These are phyloP conservation scores for Balaeniceps rex DNA, from an alignment of 2,113 vertebrate genomes.

Conservation along the genomic window DNA sequence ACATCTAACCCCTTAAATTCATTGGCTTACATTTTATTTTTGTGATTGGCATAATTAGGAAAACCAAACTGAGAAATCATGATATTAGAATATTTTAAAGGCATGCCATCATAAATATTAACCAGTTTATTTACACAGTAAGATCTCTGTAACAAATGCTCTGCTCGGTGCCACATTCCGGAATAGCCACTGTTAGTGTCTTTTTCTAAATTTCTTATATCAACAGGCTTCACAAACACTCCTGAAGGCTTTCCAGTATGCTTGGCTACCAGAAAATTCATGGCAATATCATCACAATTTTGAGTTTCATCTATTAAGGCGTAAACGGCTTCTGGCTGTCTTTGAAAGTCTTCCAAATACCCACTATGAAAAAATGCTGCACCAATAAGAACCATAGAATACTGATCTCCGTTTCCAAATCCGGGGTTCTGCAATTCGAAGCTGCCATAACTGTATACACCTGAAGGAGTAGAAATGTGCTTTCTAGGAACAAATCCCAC, in stretches of 20 bases:
- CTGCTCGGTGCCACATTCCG: constrained; percentile 94
- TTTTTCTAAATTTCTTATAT: constrained; percentile 89
- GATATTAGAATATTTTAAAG: constrained; percentile 89
- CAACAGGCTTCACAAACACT: constrained; percentile 90
- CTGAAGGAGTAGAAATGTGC: constrained; percentile 82
- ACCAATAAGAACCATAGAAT: constrained; percentile 94
- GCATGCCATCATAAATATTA: constrained; percentile 87
- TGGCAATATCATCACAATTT: constrained; percentile 94
- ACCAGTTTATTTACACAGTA: constrained; percentile 89
- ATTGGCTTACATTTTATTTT: constrained; percentile 74
- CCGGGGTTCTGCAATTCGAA: constrained; percentile 87
- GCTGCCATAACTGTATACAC: constrained; percentile 89
- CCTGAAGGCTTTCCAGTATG: constrained; percentile 78
- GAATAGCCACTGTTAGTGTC: constrained; percentile 86
- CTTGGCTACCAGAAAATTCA: constrained; percentile 88
- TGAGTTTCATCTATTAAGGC: constrained; percentile 88
- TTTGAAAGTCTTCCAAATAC: constrained; percentile 88
- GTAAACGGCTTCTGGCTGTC: constrained; percentile 79
- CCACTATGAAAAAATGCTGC: constrained; percentile 87
- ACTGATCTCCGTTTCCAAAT: constrained; percentile 82
- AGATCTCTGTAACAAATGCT: constrained; percentile 92
- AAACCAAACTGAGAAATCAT: constrained; percentile 97
- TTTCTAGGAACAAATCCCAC: constrained; percentile 96
- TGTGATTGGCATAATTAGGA: constrained; percentile 93
- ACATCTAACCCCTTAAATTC: neutral